Evolutionary conservation across 1,140 invertebrate species (phyloP).

Genomic region (Ceratitis capitata): DNA sequence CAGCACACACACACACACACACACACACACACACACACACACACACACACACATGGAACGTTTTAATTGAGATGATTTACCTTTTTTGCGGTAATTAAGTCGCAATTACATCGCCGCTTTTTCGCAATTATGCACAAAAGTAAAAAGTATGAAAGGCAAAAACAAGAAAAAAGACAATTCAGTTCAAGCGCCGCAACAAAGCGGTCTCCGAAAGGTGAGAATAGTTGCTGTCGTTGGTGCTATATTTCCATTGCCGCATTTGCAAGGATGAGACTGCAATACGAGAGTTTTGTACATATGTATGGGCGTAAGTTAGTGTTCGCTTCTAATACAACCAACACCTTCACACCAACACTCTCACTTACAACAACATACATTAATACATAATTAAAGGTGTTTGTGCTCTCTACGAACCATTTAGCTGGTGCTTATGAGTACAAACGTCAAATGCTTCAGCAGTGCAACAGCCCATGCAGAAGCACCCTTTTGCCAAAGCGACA

Average conservation of each 20-base stretch:
- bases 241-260: neutral
- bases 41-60: neutral
- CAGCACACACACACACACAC: neutral
- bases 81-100: slow-evolving; percentile 29
- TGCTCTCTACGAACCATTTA: neutral
- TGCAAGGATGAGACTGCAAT: neutral
- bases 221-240: neutral
- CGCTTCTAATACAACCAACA: too few species aligned
- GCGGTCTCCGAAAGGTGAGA: neutral
- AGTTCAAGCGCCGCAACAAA: neutral
- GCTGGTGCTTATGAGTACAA: neutral
- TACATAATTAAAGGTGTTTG: neutral
- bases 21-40: neutral
- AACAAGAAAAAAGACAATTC: too few species aligned
- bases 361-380: neutral
- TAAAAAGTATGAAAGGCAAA: too few species aligned
- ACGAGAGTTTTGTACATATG: neutral
- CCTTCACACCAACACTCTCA: too few species aligned
- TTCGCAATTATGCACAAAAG: slow-evolving; percentile 30
- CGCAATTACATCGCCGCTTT: slow-evolving; percentile 15
- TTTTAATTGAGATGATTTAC: slow-evolving; percentile 23
- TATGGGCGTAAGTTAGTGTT: neutral
- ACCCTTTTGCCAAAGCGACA: neutral
- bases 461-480: neutral
- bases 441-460: neutral